A percentile compares a stretch with the other conserved stretches of the same genome.
These are phyloP conservation scores for Micrastur ruficollis DNA, from an alignment of 2,797 vertebrate species.

Conservation along the genomic window DNA sequence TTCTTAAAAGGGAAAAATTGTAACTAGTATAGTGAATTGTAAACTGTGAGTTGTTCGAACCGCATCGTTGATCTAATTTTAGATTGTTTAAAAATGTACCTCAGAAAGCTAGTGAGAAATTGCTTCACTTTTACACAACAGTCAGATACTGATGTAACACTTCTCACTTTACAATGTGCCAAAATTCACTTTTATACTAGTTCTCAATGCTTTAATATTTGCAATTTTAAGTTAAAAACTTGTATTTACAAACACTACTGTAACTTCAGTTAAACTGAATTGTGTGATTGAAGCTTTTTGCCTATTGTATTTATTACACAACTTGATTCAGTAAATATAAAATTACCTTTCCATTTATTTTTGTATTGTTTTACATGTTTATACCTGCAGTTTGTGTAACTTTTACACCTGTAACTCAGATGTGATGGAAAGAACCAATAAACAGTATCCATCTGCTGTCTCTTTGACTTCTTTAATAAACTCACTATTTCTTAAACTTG, in stretches of 20 bases:
- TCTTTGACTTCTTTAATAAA: not conserved
- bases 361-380: constrained; percentile 84
- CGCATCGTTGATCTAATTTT: constrained; percentile 37
- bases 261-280: constrained; percentile 93
- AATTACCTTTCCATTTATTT: constrained; percentile 76
- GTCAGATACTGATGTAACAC: constrained; percentile 52
- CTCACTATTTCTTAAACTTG: not conserved
- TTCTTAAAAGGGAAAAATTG: constrained; percentile 77
- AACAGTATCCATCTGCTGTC: constrained; percentile 64
- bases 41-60: constrained; percentile 74
- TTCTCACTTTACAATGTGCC: constrained; percentile 85
- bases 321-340: constrained; percentile 87
- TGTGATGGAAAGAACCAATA: constrained; percentile 78
- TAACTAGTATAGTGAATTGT: constrained; percentile 71
- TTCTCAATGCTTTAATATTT: constrained; percentile 78
- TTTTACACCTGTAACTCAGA: constrained; percentile 77
- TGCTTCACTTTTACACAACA: constrained; percentile 29
- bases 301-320: constrained; percentile 91
- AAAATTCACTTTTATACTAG: constrained; percentile 84
- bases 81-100: constrained; percentile 70
- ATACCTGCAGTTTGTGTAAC: constrained; percentile 79
- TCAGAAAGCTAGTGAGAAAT: constrained; percentile 73
- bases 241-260: constrained; percentile 91
- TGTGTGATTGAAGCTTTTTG: constrained; percentile 96
- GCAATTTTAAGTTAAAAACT: constrained; percentile 73